Evolutionary conservation across 2,113 vertebrate genomes (phyloP).

Genomic region (Gymnobelideus leadbeateri): DNA sequence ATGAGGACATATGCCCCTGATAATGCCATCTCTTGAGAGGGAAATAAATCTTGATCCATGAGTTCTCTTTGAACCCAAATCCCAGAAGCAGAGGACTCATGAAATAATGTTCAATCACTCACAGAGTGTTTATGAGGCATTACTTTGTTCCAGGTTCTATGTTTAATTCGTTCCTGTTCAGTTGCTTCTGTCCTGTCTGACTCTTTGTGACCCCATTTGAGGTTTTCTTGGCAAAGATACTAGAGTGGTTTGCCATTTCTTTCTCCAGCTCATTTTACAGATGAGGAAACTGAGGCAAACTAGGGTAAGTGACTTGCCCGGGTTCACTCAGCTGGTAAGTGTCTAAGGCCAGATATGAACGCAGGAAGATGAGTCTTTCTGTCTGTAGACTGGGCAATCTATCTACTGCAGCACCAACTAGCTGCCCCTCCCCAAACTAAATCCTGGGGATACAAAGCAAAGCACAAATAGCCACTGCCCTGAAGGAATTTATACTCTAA

Average conservation of each 20-base stretch:
- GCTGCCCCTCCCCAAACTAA: not conserved
- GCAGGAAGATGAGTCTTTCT: not conserved
- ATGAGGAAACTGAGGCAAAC: not conserved
- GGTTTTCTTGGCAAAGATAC: not conserved
- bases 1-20: fast-evolving
- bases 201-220: not conserved
- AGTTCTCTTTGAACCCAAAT: not conserved
- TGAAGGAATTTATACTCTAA: not conserved
- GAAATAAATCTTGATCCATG: not conserved
- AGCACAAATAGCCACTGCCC: not conserved
- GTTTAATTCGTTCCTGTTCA: not conserved
- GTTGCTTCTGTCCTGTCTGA: not conserved
- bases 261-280: not conserved
- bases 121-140: not conserved
- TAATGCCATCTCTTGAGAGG: not conserved
- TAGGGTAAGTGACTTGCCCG: not conserved
- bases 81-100: not conserved
- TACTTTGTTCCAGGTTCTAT: not conserved
- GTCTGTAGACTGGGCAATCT: not conserved
- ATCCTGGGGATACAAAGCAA: not conserved
- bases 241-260: not conserved
- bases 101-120: not conserved
- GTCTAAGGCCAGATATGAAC: not conserved
- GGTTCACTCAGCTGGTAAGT: not conserved
- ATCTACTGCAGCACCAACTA: too few species aligned